These are phyloP conservation scores for Oscarella lobularis DNA, from an alignment of 37 sponge, comb jelly and placozoan species.

Conservation along the genomic window DNA sequence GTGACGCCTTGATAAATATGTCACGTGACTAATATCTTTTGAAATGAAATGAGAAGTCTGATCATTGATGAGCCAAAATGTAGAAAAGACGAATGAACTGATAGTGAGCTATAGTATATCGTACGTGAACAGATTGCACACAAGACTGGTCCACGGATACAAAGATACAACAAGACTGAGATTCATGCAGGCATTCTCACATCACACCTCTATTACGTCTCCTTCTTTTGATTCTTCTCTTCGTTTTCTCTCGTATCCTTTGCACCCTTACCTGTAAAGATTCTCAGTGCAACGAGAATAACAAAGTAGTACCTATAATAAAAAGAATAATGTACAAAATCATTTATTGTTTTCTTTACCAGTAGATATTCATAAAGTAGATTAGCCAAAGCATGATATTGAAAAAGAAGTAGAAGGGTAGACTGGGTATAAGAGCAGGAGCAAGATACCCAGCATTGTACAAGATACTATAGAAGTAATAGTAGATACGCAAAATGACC, in stretches of 20 bases:
- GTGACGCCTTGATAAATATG: too few relatives aligned
- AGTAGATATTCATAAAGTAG: background rate
- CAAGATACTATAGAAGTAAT: background rate
- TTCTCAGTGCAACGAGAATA: background rate
- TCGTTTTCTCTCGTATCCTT: background rate
- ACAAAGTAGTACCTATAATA: background rate
- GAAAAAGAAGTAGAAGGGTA: background rate
- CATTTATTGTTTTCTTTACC: too few relatives aligned
- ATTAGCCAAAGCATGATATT: background rate
- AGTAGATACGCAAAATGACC: background rate
- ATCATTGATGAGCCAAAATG: too few relatives aligned
- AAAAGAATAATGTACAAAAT: too few relatives aligned
- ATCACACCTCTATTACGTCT: background rate
- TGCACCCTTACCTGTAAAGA: background rate
- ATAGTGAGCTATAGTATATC: too few relatives aligned
- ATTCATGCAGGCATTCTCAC: background rate
- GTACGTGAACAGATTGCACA: too few relatives aligned
- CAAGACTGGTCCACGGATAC: too few relatives aligned
- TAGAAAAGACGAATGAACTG: too few relatives aligned
- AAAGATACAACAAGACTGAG: too few relatives aligned
- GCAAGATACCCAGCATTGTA: background rate
- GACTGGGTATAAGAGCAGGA: background rate
- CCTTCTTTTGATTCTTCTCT: background rate
- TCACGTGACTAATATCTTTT: too few relatives aligned
- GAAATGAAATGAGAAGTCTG: too few relatives aligned